Evolutionary conservation across 2,888 invertebrate species (phyloP), one percentile per base, ranked within the genome.

Genomic region (Trilocha varians): DNA sequence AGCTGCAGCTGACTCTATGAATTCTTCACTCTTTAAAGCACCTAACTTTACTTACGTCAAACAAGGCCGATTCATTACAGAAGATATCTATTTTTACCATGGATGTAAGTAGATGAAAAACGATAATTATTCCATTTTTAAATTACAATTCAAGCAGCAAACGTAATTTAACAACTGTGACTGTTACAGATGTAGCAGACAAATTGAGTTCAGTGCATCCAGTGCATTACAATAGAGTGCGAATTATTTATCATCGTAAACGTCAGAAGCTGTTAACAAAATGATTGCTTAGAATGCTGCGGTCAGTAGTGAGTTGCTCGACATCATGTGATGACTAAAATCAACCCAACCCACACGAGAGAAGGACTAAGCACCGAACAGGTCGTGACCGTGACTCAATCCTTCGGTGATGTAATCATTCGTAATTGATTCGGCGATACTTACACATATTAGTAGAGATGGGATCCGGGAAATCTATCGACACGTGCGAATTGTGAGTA

Each of bases 351-450:
- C 79, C 72, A 79, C 82, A 66, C 60, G 59, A 55, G 39, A 57
- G 58, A 69, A 79, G 79, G 78, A 78, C 66, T 65, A 59, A 59
- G 59, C 59, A 53, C 47, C 49, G 61, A 53, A 59, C 68, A 65
- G 64, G 67, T 77, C 68, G 70, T 71, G 76, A 59, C 78, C 77
- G 57, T 83, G 84, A 83, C 71, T 84, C 80, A 83, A 75, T 72
- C 73, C 73, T 72, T 76, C 70, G 72, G 67, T 84, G 82, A 84
- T 80, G 84, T 70, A 83, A 84, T 73, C 62, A 68, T 53, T 70
- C 64, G 69, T 73, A 75, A 75, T 74, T 73, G 64, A 75, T 74
- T 62, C 65, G 68, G 67, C 78, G 82, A 79, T 73, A 71, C 51
- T 50, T 52, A 48, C 57, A 55, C 59, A 50, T 25, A 25, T 50